These are phyloP conservation scores for Echinops telfairi DNA, from an alignment of 2,113 vertebrate genomes.

Conservation along the genomic window DNA sequence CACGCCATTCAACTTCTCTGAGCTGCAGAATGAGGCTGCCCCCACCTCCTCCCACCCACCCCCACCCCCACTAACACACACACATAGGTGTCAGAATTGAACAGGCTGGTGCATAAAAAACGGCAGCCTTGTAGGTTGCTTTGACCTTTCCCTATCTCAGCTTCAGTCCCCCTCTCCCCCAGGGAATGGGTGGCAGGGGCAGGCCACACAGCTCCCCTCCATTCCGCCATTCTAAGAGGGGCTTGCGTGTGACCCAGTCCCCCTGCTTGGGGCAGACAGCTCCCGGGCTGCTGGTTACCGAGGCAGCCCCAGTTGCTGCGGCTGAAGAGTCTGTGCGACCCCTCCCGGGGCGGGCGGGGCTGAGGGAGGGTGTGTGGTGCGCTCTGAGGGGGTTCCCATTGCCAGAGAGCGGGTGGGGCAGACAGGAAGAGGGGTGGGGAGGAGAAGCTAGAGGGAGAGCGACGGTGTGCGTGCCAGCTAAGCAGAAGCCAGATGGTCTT, in stretches of 20 bases:
- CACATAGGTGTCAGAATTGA: not conserved
- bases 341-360: not conserved
- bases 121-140: not conserved
- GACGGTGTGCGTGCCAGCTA: not conserved
- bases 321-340: fast-evolving
- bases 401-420: not conserved
- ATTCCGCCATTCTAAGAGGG: not conserved
- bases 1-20: not conserved
- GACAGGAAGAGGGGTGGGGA: not conserved
- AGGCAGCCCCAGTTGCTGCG: not conserved
- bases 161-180: not conserved
- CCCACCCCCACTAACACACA: too few species aligned
- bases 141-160: not conserved
- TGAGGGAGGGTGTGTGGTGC: not conserved
- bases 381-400: not conserved
- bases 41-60: too few species aligned
- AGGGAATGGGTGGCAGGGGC: not conserved
- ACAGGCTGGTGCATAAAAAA: not conserved
- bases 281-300: not conserved
- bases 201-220: not conserved
- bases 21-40: not conserved
- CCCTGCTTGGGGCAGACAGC: too few species aligned
- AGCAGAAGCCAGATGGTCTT: not conserved
- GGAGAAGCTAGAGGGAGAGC: not conserved
- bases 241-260: not conserved